phyloP scores from a whole-genome alignment of 2,888 invertebrate genomes.

The Idaea dimidiata region DNA sequence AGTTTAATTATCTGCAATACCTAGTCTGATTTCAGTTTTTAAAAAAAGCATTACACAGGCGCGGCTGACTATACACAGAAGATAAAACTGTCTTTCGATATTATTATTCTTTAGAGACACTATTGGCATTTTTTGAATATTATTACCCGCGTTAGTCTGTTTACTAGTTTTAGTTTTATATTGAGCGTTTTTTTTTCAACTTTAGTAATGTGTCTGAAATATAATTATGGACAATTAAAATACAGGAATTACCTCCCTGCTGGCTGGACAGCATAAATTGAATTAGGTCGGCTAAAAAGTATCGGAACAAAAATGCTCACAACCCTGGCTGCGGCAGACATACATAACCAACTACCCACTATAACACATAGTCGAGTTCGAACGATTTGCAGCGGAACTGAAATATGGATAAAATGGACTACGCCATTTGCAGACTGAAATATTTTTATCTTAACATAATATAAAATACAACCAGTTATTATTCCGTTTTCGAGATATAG shows the following conservation, averaged over 20 bases:
- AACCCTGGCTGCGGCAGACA: slow-evolving; percentile 20
- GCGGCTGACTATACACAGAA: slow-evolving; percentile 35
- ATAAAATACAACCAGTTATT: slow-evolving; percentile 15
- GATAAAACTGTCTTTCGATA: slow-evolving; percentile 52
- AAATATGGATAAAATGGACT: slow-evolving; percentile 42
- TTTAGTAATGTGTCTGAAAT: no score
- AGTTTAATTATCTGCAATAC: no score
- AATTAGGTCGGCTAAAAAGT: neutral
- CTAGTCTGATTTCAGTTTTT: no score
- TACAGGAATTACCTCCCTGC: no score
- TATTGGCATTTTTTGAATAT: slow-evolving; percentile 35
- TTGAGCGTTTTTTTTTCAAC: no score
- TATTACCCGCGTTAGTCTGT: slow-evolving; percentile 24
- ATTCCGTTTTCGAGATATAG: slow-evolving; percentile 11
- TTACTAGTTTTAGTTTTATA: no score
- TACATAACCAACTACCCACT: neutral
- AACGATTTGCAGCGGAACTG: slow-evolving; percentile 44
- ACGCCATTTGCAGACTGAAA: slow-evolving; percentile 32
- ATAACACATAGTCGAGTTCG: slow-evolving; percentile 39
- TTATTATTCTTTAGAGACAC: slow-evolving; percentile 51
- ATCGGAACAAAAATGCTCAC: neutral
- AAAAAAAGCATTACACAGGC: slow-evolving; percentile 36
- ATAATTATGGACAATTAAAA: no score
- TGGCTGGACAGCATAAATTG: neutral
- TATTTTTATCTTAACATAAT: slow-evolving; percentile 38